Conservation (phyloP, 2,797 vertebrate genomes). For the Gephyroberyx darwinii region DNA sequence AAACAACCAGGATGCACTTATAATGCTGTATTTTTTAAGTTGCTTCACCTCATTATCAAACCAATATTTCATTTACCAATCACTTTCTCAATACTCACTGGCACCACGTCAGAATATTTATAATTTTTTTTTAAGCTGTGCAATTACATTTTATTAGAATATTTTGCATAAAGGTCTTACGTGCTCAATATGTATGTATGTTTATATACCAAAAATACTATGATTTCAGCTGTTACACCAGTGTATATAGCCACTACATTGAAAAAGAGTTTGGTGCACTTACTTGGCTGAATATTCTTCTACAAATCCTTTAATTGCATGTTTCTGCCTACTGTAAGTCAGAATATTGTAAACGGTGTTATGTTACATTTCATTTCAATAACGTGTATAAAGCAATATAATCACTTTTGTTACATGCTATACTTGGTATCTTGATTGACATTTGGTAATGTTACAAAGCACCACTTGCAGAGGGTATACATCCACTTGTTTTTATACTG, state of each 20-base stretch:
- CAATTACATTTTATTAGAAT: conserved; percentile 71
- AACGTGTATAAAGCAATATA: conserved; percentile 52
- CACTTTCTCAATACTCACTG: conserved; percentile 58
- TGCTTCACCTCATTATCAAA: conserved; percentile 41
- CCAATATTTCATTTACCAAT: conserved; percentile 58
- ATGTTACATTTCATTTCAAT: conserved; percentile 56
- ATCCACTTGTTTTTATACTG: conserved; percentile 59
- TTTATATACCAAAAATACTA: conserved; percentile 79
- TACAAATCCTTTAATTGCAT: conserved; percentile 34
- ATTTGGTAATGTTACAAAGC: conserved; percentile 38
- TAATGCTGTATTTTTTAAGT: conserved; percentile 57
- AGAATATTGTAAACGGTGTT: conserved; percentile 66
- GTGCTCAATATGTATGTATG: conserved; percentile 66
- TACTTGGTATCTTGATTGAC: conserved; percentile 24
- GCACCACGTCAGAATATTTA: conserved; percentile 67
- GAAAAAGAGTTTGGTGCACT: conserved; percentile 69
- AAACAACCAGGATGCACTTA: conserved; percentile 80
- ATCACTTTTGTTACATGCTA: conserved; percentile 48
- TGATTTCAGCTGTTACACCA: conserved; percentile 61
- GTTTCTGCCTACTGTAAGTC: conserved; percentile 52
- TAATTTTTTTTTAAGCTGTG: conserved; percentile 71
- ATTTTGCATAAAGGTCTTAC: conserved; percentile 66
- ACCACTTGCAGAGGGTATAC: conserved; percentile 56
- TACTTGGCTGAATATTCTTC: conserved; percentile 45
- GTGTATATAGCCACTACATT: conserved; percentile 62